These are phyloP conservation scores for Boleophthalmus pectinirostris DNA, from an alignment of 2,113 vertebrate genomes.

Conservation along the genomic window DNA sequence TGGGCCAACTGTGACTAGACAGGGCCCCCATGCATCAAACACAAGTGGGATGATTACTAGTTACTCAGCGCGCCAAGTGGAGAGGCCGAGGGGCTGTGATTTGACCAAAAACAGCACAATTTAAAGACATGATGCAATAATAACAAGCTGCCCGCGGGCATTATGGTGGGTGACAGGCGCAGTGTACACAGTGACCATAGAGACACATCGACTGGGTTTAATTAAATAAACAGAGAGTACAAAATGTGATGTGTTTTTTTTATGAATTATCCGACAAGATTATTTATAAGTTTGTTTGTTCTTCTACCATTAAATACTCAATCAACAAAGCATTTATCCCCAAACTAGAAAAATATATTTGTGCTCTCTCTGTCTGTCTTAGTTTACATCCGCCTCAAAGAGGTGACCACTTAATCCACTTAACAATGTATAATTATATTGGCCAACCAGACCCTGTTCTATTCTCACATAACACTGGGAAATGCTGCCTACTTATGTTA, in stretches of 20 bases:
- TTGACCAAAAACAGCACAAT: constrained; percentile 62
- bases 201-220: constrained; percentile 2
- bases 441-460: no score
- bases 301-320: background rate
- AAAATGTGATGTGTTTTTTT: constrained; percentile 10
- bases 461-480: no score
- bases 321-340: no score
- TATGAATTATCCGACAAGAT: no score
- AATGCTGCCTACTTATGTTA: no score
- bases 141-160: constrained; percentile 56
- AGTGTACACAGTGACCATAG: constrained; percentile 2
- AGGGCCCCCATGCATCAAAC: constrained; percentile 54
- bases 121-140: constrained; percentile 66
- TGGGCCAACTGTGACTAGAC: constrained; percentile 64
- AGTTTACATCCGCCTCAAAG: no score
- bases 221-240: background rate
- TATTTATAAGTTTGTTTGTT: background rate
- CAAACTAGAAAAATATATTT: no score
- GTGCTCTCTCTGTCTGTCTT: no score
- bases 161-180: constrained; percentile 32
- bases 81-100: constrained; percentile 62
- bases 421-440: no score
- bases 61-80: constrained; percentile 64
- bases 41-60: constrained; percentile 72
- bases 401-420: no score